Evolutionary conservation across 2,888 invertebrate species (phyloP), one percentile per base, ranked within the genome.

Genomic region (Cephus rjabovi): DNA sequence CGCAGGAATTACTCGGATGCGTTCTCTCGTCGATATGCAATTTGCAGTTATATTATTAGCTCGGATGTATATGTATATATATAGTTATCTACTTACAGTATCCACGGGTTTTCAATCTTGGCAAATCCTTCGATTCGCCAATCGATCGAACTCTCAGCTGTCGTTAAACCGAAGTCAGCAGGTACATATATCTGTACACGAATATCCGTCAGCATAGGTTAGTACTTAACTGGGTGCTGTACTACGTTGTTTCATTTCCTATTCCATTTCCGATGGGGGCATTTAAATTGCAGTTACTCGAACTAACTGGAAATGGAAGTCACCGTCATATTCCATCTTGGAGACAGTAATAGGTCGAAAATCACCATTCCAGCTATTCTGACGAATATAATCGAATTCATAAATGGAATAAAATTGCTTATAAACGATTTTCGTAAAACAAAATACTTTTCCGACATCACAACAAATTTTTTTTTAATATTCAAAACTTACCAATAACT

Each of bases 241-340:
- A 75, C 83, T 83, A 84, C 86, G 87, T 89, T 89, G 88, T 89
- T 88, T 89, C 89, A 89, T 89, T 89, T 89, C 90, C 90, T 89
- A 88, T 89, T 88, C 87, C 87, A 90, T 90, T 89, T 90, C 89
- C 90, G 88, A 88, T 87, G 86, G 86, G 86, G 84, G 84, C 88
- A 89, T 89, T 90, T 89, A 88, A 89, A 89, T 89, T 85, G 88
- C 85, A 87, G 88, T 88, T 88, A 86, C 86, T 83, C 83, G 74
- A 70, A 69, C 76, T 79, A 79, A 79, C 74, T 79, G 76, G 69
- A 75, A 79, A 77, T 79, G 76, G 80, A 83, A 83, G 78, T 80
- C 78, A 75, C 4, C 68, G 68, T 70, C 75, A 82, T 35, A 78
- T 79, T 82, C 77, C 77, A 78, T 81, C 82, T 82, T 81, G 74